A percentile compares a stretch with the other conserved stretches of the same genome.
These are phyloP conservation scores for Pipistrellus pipistrellus DNA, from an alignment of 2,797 vertebrate genomes.

Conservation along the genomic window DNA sequence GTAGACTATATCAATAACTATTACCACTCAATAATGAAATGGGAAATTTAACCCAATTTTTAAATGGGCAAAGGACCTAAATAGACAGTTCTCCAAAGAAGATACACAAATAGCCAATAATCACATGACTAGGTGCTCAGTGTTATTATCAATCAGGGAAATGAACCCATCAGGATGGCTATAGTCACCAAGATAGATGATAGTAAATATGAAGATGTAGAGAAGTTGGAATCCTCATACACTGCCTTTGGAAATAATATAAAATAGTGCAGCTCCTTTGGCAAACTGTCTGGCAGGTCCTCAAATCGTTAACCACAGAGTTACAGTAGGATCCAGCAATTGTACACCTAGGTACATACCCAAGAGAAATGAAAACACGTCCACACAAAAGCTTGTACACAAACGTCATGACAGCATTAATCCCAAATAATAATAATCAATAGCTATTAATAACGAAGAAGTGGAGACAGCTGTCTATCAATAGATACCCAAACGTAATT, in stretches of 20 bases:
- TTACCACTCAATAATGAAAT: background rate
- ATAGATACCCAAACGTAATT: background rate
- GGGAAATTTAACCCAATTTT: background rate
- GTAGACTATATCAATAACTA: background rate
- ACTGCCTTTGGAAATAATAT: background rate
- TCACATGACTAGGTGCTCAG: background rate
- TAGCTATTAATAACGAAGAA: background rate
- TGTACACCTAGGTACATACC: background rate
- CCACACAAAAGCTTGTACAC: background rate
- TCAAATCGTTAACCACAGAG: background rate
- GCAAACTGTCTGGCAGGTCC: background rate
- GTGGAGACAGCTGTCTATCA: background rate
- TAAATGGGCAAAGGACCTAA: slow-evolving; percentile 29
- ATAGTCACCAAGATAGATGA: background rate
- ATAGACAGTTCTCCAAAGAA: background rate
- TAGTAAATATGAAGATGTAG: background rate
- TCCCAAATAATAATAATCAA: background rate
- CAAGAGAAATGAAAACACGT: background rate
- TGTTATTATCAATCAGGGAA: background rate
- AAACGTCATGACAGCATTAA: background rate
- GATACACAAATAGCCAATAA: background rate
- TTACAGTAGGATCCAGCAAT: background rate
- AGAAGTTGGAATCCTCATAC: background rate
- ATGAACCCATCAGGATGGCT: background rate
- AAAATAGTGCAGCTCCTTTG: background rate